These are phyloP conservation scores for Paratilapia polleni DNA, from an alignment of 2,113 vertebrate species.

Conservation along the genomic window DNA sequence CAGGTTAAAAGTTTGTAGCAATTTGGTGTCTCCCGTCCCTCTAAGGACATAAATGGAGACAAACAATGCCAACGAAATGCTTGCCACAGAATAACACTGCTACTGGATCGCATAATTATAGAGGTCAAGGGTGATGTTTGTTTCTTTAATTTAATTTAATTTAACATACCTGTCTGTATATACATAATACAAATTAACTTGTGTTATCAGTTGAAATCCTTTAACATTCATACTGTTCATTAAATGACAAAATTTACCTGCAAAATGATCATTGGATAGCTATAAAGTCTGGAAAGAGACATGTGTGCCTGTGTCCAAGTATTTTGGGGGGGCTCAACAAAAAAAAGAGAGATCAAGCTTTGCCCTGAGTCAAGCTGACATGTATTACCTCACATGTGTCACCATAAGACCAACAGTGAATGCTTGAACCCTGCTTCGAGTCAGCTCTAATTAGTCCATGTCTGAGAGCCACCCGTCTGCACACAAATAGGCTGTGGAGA, in stretches of 20 bases:
- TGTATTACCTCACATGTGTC: slow-evolving; percentile 72
- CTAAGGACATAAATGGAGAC: background rate
- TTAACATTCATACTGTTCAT: background rate
- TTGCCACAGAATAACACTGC: background rate
- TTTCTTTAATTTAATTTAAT: background rate
- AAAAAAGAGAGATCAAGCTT: slow-evolving; percentile 71
- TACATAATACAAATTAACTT: background rate
- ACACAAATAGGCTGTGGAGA: slow-evolving; percentile 53
- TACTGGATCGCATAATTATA: background rate
- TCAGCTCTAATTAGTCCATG: slow-evolving; percentile 65
- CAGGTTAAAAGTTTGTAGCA: too few species aligned
- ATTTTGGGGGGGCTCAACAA: background rate
- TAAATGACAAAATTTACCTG: slow-evolving; percentile 23
- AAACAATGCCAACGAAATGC: background rate
- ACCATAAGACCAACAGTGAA: slow-evolving; percentile 62
- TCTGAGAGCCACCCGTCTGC: slow-evolving; percentile 60
- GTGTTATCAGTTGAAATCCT: background rate
- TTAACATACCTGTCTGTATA: background rate
- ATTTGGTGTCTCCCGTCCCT: too few species aligned
- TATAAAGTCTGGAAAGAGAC: slow-evolving; percentile 9
- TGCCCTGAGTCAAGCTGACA: slow-evolving; percentile 65
- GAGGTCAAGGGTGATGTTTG: background rate
- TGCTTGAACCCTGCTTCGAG: slow-evolving; percentile 67
- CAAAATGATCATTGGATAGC: background rate
- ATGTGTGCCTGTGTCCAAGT: background rate